A percentile compares a stretch with the other conserved stretches of the same genome.
Evolutionary conservation across 53 echinoderm and acorn worm species (phyloP).

Genomic region (Astropecten irregularis): DNA sequence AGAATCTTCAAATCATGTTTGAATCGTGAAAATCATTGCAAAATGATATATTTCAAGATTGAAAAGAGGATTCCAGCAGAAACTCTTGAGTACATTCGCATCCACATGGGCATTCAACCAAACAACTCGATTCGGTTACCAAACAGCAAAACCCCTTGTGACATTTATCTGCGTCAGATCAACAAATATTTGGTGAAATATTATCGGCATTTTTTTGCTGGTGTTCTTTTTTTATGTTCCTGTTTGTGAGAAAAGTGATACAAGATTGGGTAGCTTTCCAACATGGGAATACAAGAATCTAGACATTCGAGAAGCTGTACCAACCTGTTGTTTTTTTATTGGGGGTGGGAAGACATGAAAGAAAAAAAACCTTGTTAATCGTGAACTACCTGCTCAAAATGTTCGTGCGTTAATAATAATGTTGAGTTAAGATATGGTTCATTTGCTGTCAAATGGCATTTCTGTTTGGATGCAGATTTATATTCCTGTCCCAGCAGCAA

Average conservation of each 20-base stretch:
- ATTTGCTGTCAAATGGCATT: slow-evolving; percentile 27
- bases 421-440: background rate
- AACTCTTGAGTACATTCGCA: too few relatives aligned
- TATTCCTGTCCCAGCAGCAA: background rate
- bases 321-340: background rate
- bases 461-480: background rate
- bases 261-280: background rate
- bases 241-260: background rate
- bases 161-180: too few relatives aligned
- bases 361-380: too few relatives aligned
- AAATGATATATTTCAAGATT: too few relatives aligned
- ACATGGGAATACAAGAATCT: slow-evolving; percentile 31
- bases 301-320: background rate
- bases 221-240: background rate
- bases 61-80: too few relatives aligned
- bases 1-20: too few relatives aligned
- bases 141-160: too few relatives aligned
- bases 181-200: slow-evolving; percentile 35
- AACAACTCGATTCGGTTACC: too few relatives aligned
- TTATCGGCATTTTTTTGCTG: background rate
- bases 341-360: background rate
- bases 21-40: too few relatives aligned
- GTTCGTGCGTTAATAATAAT: too few relatives aligned
- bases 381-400: too few relatives aligned
- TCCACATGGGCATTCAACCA: too few relatives aligned